These are phyloP conservation scores for Vollenhovia emeryi DNA, from an alignment of 1,140 invertebrate genomes.

Conservation along the genomic window DNA sequence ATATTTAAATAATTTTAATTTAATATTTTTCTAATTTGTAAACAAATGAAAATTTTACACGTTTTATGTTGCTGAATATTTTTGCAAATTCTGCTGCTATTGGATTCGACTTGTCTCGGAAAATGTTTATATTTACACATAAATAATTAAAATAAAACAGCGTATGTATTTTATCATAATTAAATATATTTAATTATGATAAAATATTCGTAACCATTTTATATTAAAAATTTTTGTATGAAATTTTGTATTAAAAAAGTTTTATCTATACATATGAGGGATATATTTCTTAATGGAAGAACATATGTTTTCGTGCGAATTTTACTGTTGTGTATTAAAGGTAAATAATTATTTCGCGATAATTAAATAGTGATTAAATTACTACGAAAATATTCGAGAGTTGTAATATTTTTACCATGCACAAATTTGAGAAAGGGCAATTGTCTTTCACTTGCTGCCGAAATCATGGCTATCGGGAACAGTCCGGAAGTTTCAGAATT, in stretches of 20 bases:
- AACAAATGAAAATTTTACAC: background rate
- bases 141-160: too few relatives aligned
- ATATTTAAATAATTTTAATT: background rate
- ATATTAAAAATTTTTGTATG: too few relatives aligned
- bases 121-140: background rate
- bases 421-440: background rate
- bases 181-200: conserved; percentile 1
- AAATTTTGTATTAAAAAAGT: too few relatives aligned
- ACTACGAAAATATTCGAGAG: background rate
- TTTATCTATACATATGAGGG: too few relatives aligned
- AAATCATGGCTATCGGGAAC: background rate
- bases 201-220: background rate
- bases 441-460: background rate
- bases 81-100: background rate
- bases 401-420: background rate
- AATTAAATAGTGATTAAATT: background rate
- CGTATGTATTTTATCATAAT: background rate
- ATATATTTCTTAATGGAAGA: background rate
- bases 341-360: too few relatives aligned
- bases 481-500: background rate
- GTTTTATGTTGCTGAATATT: background rate
- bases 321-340: background rate
- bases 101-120: background rate
- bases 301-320: background rate
- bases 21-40: background rate